phyloP scores from a whole-genome alignment of 2,797 vertebrate genomes.

The Tragelaphus eurycerus region DNA sequence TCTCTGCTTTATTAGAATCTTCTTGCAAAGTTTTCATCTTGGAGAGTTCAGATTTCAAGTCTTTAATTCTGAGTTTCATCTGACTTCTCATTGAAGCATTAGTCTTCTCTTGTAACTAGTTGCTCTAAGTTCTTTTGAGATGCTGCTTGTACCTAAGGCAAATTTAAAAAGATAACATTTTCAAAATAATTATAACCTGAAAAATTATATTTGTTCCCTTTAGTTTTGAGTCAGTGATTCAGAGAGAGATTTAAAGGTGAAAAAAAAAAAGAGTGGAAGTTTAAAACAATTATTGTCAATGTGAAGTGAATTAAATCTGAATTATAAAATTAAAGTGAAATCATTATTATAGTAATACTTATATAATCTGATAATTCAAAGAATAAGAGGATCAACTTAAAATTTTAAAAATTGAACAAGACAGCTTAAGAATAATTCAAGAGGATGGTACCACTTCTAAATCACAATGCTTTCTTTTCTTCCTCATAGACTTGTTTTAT shows the following conservation, averaged over 20 bases:
- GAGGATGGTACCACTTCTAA: not conserved
- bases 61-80: conserved; percentile 88
- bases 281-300: conserved; percentile 10
- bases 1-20: conserved; percentile 85
- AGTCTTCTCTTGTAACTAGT: too few species aligned
- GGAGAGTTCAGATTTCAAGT: conserved; percentile 87
- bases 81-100: conserved; percentile 64
- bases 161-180: not conserved
- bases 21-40: conserved; percentile 84
- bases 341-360: too few species aligned
- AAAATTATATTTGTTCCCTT: not conserved
- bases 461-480: not conserved
- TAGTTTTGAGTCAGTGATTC: too few species aligned
- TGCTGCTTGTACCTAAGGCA: conserved; percentile 89
- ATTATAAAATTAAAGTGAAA: too few species aligned
- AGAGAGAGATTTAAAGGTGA: not conserved
- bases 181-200: not conserved
- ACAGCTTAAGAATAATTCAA: not conserved
- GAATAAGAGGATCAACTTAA: not conserved
- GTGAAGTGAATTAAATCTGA: too few species aligned
- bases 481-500: not conserved
- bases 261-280: not conserved
- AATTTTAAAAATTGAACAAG: not conserved
- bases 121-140: conserved; percentile 80
- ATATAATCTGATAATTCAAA: not conserved